These are phyloP conservation scores for Microplitis demolitor DNA, from an alignment of 1,140 invertebrate genomes.

Conservation along the genomic window DNA sequence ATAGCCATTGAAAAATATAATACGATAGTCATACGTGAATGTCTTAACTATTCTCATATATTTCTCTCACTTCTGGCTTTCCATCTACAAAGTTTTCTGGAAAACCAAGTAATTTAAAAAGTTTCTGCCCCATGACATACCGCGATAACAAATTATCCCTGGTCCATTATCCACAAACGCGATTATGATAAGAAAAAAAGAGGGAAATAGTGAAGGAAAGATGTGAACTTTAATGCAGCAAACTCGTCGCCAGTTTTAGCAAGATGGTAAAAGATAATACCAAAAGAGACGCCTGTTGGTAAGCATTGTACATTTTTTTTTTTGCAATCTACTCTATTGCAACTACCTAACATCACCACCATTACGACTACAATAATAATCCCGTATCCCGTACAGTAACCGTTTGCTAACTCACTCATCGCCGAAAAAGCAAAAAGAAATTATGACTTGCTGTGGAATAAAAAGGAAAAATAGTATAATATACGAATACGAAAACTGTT, in stretches of 20 bases:
- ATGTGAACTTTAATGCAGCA: constrained; percentile 56
- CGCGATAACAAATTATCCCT: constrained; percentile 60
- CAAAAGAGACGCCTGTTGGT: background rate
- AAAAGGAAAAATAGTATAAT: too few relatives aligned
- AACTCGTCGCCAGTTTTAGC: constrained; percentile 36
- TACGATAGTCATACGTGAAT: constrained; percentile 40
- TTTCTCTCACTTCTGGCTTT: constrained; percentile 32
- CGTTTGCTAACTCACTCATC: too few relatives aligned
- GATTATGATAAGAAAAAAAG: constrained; percentile 61
- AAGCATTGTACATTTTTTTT: too few relatives aligned
- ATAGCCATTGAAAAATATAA: constrained; percentile 45
- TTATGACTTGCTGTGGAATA: too few relatives aligned
- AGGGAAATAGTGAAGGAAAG: constrained; percentile 30
- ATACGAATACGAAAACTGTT: too few relatives aligned
- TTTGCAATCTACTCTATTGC: too few relatives aligned
- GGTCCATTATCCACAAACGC: constrained; percentile 61
- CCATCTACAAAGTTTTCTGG: constrained; percentile 47
- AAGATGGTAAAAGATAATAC: constrained; percentile 26
- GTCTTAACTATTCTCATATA: constrained; percentile 50
- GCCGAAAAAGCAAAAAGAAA: too few relatives aligned
- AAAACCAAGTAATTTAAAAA: constrained; percentile 61
- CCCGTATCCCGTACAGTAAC: too few relatives aligned
- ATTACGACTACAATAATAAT: too few relatives aligned
- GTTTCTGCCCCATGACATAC: constrained; percentile 59
- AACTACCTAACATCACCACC: too few relatives aligned